These are phyloP conservation scores for Falco peregrinus DNA, from an alignment of 2,797 vertebrate genomes.

Conservation along the genomic window DNA sequence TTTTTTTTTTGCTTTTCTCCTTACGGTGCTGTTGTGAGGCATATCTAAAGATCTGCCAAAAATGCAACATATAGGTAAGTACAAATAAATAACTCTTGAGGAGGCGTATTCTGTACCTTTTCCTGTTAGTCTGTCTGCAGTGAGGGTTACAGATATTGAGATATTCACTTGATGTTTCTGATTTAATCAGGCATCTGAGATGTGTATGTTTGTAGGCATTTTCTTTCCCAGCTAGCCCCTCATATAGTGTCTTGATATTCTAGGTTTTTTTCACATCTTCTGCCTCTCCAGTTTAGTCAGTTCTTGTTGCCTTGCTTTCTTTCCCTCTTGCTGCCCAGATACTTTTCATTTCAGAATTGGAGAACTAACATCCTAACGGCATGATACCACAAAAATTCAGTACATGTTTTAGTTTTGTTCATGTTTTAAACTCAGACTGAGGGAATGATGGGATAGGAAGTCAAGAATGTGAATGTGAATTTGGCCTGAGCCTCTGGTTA, in stretches of 20 bases:
- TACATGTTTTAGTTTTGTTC: background rate
- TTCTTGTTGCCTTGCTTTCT: background rate
- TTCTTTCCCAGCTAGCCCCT: background rate
- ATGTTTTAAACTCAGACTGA: background rate
- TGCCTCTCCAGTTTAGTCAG: background rate
- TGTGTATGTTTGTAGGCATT: background rate
- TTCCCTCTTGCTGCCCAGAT: background rate
- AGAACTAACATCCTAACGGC: background rate
- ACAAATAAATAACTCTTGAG: background rate
- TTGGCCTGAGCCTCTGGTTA: background rate
- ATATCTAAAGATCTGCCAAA: background rate
- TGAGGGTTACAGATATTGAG: background rate
- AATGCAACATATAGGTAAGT: background rate
- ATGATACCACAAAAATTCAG: background rate
- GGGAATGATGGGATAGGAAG: background rate
- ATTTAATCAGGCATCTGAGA: background rate
- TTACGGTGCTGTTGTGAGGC: background rate
- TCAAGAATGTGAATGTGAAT: background rate
- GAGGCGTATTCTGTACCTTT: background rate
- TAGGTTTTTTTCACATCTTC: background rate
- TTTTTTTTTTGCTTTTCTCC: accelerated
- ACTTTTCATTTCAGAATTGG: background rate
- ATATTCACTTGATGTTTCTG: background rate
- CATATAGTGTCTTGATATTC: background rate
- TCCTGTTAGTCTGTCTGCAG: background rate